A percentile compares a stretch with the other conserved stretches of the same genome.
These are phyloP conservation scores for Rhynchophorus ferrugineus DNA, from an alignment of 1,140 invertebrate genomes.

Conservation along the genomic window DNA sequence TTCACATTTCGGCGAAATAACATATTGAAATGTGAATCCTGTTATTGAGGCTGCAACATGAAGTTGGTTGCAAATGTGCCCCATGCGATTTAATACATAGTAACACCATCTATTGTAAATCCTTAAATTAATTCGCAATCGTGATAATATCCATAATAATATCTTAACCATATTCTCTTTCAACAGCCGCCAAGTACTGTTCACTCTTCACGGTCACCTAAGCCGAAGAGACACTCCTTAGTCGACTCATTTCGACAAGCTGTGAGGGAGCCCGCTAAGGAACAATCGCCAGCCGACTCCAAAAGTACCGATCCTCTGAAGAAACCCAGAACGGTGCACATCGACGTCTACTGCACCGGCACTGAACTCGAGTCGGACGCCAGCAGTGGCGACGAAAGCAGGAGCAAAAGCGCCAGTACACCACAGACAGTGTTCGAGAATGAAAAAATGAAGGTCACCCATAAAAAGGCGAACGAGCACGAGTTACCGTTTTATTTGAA, in stretches of 20 bases:
- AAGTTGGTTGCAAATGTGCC: too few species aligned
- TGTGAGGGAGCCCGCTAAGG: slow-evolving; percentile 13
- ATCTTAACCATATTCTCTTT: too few species aligned
- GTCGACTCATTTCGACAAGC: too few species aligned
- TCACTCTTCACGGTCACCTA: slow-evolving; percentile 14
- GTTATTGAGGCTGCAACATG: too few species aligned
- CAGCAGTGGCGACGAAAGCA: slow-evolving; percentile 37
- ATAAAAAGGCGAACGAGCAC: slow-evolving; percentile 43
- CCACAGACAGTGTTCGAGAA: slow-evolving; percentile 60
- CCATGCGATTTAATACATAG: too few species aligned
- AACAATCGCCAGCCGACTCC: slow-evolving; percentile 23
- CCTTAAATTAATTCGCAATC: too few species aligned
- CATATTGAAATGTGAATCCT: too few species aligned
- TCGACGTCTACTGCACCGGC: slow-evolving; percentile 69
- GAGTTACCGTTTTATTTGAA: slow-evolving; percentile 41
- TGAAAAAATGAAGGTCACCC: slow-evolving; percentile 51
- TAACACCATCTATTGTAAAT: too few species aligned
- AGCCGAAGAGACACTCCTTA: slow-evolving; percentile 9
- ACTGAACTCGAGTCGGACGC: slow-evolving; percentile 53
- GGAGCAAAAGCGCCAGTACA: slow-evolving; percentile 44
- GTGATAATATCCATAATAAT: too few species aligned
- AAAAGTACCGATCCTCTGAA: slow-evolving; percentile 41
- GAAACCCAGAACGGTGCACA: slow-evolving; percentile 64
- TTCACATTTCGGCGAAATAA: too few species aligned
- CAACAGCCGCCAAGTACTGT: too few species aligned